A percentile compares a stretch with the other conserved stretches of the same genome.
phyloP scores from a whole-genome alignment of 2,797 vertebrate genomes.

The Gastrophryne carolinensis region DNA sequence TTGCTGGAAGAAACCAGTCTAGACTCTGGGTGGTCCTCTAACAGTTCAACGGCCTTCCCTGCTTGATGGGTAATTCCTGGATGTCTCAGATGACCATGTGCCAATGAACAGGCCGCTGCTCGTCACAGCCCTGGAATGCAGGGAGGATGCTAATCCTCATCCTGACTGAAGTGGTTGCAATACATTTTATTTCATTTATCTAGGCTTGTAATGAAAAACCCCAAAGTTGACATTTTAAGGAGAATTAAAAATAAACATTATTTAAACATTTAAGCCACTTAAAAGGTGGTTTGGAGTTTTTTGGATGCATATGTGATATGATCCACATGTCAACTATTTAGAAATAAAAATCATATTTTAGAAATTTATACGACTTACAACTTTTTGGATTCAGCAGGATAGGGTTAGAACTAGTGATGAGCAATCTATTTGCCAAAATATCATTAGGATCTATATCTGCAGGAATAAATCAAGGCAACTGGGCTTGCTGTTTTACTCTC shows the following conservation, averaged over 20 bases:
- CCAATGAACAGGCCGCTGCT: not conserved
- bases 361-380: too few relatives aligned
- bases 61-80: not conserved
- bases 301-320: too few relatives aligned
- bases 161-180: not conserved
- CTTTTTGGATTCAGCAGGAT: too few relatives aligned
- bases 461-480: too few relatives aligned
- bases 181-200: not conserved
- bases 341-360: too few relatives aligned
- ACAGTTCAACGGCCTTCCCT: not conserved
- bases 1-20: not conserved
- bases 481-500: too few relatives aligned
- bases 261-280: too few relatives aligned
- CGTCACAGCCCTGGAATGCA: slow-evolving; percentile 6
- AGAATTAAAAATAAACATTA: not conserved
- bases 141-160: not conserved
- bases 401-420: too few relatives aligned
- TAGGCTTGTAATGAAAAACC: not conserved
- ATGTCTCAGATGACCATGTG: slow-evolving; percentile 5
- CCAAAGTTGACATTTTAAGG: not conserved
- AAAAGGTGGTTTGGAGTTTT: too few relatives aligned
- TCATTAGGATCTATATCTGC: too few relatives aligned
- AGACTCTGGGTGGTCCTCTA: slow-evolving; percentile 26
- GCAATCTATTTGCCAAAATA: too few relatives aligned
- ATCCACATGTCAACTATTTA: too few relatives aligned